Evolutionary conservation across 2,113 vertebrate genomes (phyloP).

Genomic region (Dermatemys mawii): DNA sequence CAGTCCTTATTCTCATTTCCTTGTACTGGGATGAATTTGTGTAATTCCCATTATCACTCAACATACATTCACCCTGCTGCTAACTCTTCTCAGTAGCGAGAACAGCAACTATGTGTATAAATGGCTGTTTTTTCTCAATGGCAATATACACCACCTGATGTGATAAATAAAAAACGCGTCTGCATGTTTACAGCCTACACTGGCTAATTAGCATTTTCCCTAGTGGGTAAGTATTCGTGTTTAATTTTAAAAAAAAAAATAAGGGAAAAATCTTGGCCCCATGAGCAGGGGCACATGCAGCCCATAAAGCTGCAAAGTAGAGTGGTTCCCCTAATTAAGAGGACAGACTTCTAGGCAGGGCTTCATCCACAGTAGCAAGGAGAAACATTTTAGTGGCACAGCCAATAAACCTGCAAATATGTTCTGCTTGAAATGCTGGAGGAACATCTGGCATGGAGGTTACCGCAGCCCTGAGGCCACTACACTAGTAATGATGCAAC

Average conservation of each 20-base stretch:
- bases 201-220: neutral
- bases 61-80: neutral
- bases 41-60: neutral
- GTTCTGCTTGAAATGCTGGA: neutral
- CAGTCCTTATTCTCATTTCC: neutral
- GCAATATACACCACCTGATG: neutral
- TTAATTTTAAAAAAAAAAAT: neutral
- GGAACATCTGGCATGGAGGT: neutral
- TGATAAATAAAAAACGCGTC: neutral
- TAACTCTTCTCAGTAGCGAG: neutral
- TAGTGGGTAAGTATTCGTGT: neutral
- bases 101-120: neutral
- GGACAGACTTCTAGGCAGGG: neutral
- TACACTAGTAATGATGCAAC: neutral
- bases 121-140: neutral
- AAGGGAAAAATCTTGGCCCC: neutral
- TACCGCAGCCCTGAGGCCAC: neutral
- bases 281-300: neutral
- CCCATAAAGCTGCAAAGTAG: neutral
- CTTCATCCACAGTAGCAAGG: rapidly evolving
- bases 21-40: neutral
- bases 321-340: neutral
- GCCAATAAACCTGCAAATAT: neutral
- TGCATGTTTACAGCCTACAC: neutral
- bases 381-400: neutral